Evolutionary conservation across 2,113 vertebrate genomes (phyloP).

Genomic region (Sinocyclocheilus anophthalmus): DNA sequence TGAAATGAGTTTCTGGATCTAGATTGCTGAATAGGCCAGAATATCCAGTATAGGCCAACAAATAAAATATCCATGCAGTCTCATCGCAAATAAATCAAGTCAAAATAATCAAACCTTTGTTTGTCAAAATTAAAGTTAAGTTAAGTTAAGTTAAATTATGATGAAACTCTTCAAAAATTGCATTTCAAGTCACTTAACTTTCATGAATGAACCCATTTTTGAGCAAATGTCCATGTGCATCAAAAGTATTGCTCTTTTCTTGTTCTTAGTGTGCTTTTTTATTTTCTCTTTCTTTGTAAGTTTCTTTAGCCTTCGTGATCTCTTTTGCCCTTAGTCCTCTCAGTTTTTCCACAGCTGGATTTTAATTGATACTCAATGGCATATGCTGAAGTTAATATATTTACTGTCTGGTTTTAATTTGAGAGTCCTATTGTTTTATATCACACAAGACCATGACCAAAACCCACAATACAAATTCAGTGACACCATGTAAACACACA

Average conservation of each 20-base stretch:
- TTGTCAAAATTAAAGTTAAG: neutral
- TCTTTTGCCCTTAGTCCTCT: neutral
- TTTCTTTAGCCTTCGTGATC: neutral
- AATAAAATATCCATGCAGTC: neutral
- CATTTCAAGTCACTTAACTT: neutral
- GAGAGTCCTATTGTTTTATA: slow-evolving; percentile 29
- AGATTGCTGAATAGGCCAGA: neutral
- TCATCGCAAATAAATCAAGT: neutral
- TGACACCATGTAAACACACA: slow-evolving; percentile 29
- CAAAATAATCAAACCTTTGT: neutral
- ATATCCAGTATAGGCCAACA: neutral
- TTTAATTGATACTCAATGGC: neutral
- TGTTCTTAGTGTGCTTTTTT: no score
- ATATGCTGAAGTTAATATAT: slow-evolving; percentile 15
- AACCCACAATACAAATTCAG: slow-evolving; percentile 31
- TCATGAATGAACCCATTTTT: neutral
- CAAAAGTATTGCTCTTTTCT: neutral
- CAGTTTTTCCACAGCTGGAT: slow-evolving; percentile 11
- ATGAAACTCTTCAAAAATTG: neutral
- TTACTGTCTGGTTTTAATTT: slow-evolving; percentile 32
- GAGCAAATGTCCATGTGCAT: neutral
- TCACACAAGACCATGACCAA: neutral
- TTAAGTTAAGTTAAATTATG: neutral
- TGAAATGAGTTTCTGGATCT: no score
- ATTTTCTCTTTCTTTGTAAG: neutral